These are phyloP conservation scores for Drosophila mayaguana DNA, from an alignment of 2,888 invertebrate genomes.

Conservation along the genomic window DNA sequence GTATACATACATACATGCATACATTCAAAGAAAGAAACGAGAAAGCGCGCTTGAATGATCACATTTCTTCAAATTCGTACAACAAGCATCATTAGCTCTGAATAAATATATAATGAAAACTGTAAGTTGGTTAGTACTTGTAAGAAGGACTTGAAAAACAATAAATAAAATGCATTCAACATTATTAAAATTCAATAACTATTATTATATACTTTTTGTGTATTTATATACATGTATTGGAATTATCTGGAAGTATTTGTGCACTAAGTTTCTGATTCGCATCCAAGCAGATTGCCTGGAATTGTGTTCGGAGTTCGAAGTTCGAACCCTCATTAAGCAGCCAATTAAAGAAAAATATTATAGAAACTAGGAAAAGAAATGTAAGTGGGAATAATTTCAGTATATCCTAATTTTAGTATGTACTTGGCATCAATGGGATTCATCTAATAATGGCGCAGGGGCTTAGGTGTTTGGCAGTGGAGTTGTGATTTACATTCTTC, in stretches of 20 bases:
- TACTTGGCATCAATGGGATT: background rate
- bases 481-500: background rate
- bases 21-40: slow-evolving; percentile 20
- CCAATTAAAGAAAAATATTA: background rate
- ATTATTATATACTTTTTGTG: background rate
- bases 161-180: slow-evolving; percentile 64
- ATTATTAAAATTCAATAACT: slow-evolving; percentile 33
- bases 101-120: slow-evolving; percentile 36
- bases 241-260: too few relatives aligned
- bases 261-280: too few relatives aligned
- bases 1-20: slow-evolving; percentile 19
- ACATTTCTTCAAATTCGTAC: slow-evolving; percentile 39
- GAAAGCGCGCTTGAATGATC: slow-evolving; percentile 29
- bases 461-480: background rate
- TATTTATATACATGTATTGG: background rate
- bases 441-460: background rate
- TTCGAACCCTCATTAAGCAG: background rate
- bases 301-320: background rate
- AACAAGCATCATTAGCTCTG: slow-evolving; percentile 40
- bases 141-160: slow-evolving; percentile 61
- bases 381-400: background rate
- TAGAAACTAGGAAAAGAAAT: background rate
- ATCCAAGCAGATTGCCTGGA: background rate
- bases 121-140: slow-evolving; percentile 60
- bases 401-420: background rate